Conservation (phyloP, 2,113 vertebrate genomes). For the Zosterops borbonicus region DNA sequence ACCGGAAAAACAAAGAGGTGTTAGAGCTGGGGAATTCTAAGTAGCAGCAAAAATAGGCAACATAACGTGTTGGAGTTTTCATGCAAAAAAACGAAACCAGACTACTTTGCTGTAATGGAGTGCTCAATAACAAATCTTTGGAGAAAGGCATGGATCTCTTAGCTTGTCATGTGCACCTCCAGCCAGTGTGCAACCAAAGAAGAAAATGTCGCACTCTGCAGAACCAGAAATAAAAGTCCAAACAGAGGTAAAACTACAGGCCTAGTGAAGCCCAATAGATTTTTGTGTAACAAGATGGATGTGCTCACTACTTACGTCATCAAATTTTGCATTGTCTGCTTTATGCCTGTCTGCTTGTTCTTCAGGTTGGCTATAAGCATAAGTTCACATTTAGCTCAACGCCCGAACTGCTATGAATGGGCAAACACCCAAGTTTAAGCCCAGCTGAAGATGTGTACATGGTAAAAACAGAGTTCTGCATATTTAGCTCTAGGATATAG, state of each 20-base stretch:
- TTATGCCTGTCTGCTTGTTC: not conserved
- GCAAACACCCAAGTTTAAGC: not conserved
- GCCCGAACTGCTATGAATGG: not conserved
- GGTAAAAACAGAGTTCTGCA: not conserved
- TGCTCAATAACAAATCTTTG: rapidly evolving
- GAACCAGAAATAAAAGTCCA: not conserved
- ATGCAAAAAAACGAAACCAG: not conserved
- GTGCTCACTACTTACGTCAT: not conserved
- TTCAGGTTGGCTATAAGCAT: not conserved
- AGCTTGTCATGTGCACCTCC: not conserved
- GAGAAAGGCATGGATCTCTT: not conserved
- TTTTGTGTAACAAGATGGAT: not conserved
- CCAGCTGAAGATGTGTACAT: not conserved
- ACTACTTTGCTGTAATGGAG: not conserved
- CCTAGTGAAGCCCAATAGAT: not conserved
- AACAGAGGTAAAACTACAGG: not conserved
- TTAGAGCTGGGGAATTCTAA: not conserved
- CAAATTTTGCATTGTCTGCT: not conserved
- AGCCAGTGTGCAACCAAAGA: not conserved
- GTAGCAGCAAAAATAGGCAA: not conserved
- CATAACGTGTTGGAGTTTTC: not conserved
- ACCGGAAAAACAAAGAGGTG: slow-evolving; percentile 35
- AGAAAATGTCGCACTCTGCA: not conserved
- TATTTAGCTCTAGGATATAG: not conserved
- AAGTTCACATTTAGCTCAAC: not conserved